These are phyloP conservation scores for Nipponia nippon DNA, from an alignment of 2,113 vertebrate species.

Conservation along the genomic window DNA sequence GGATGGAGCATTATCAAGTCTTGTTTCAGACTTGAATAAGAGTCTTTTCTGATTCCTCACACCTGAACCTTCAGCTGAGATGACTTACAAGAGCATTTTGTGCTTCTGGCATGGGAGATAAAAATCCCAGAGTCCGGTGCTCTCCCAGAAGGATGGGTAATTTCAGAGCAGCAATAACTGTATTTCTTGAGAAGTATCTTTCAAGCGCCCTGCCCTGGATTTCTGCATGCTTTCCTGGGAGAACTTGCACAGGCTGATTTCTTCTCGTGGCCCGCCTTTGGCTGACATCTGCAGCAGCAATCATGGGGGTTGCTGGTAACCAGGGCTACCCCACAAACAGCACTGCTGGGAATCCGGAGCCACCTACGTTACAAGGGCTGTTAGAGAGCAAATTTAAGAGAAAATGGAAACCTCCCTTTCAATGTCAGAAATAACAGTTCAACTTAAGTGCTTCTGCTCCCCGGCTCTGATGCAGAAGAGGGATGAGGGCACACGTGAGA, in stretches of 20 bases:
- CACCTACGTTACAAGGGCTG: background rate
- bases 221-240: background rate
- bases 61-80: background rate
- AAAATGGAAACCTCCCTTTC: conserved; percentile 23
- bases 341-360: background rate
- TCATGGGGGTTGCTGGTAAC: background rate
- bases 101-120: background rate
- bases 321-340: background rate
- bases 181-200: background rate
- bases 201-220: background rate
- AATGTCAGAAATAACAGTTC: background rate
- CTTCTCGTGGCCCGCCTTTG: background rate
- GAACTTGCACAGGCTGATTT: background rate
- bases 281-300: background rate
- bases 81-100: background rate
- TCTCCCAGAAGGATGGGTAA: background rate
- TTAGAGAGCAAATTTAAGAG: background rate
- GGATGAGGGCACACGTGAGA: background rate
- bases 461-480: background rate
- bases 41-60: background rate
- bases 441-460: background rate
- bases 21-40: background rate
- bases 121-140: background rate
- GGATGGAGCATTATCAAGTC: background rate
- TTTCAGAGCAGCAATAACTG: background rate